Base-by-base conservation (phyloP, 2,888 invertebrate species). In the Anticlea derivata region DNA sequence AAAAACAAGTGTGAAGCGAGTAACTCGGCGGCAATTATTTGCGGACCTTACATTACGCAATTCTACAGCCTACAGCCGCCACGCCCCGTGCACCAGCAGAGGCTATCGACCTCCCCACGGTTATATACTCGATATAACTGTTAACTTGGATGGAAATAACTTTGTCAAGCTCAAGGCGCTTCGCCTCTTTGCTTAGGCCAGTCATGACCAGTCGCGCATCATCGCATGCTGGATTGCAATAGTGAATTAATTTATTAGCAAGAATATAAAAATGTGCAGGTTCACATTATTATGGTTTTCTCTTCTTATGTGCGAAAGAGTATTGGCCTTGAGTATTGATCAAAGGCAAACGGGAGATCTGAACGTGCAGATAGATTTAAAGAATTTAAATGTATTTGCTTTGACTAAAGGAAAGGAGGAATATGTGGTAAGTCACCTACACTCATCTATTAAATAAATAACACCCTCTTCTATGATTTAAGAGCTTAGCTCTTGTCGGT, bases 321-420 rank as follows among this genome's bases (percentile, higher is more conserved):
- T 68, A 12, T 67, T 73, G 53, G 69, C 78, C 1, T 72, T 75
- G 6, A 69, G 68, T 37, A 77, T 78, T 79, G 95, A 96, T 78
- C 96, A 96, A 79, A 92, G 94, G 33, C 96, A 96, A 84, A 93
- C 92, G 2, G 96, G 96, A 11, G 94, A 95, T 64, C 91, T 94
- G 62, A 96, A 96, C 80, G 93, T 96, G 60, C 95, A 95, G 73
- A 90, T 96, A 57, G 94, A 94, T 78, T 85, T 96, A 58, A 96
- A 96, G 83, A 94, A 96, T 80, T 91, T 96, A 58, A 93, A 95
- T 69, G 92, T 96, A 65, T 91, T 96, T 65, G 95, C 94, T 5
- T 74, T 95, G 24, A 70, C 94, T 57, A 92, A 93, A 63, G 92
- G 93, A 27, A 82, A 92, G 63, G 93, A 92, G 55, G 92, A 92